Percentiles rank a stretch among this genome's conserved stretches.
These are phyloP conservation scores for Muscina levida DNA, from an alignment of 2,888 invertebrate species.

Conservation along the genomic window DNA sequence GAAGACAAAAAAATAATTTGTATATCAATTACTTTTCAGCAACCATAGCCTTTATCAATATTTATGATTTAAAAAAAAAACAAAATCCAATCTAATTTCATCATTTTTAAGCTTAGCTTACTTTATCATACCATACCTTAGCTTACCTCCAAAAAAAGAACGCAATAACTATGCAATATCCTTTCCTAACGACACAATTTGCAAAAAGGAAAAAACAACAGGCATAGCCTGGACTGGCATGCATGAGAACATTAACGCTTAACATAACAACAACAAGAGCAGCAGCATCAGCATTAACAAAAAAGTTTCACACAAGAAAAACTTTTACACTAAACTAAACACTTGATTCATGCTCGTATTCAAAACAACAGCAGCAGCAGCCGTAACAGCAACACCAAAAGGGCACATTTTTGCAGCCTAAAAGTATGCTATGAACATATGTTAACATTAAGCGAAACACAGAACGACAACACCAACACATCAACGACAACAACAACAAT, in stretches of 20 bases:
- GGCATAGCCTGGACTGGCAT: not conserved
- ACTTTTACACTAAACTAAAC: slow-evolving; percentile 22
- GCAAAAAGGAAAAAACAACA: not conserved
- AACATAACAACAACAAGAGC: slow-evolving; percentile 7
- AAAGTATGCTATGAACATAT: slow-evolving; percentile 34
- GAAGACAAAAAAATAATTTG: too few species aligned
- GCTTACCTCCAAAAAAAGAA: too few species aligned
- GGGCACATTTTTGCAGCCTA: slow-evolving; percentile 10
- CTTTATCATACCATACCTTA: too few species aligned
- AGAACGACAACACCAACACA: not conserved
- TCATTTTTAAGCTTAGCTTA: too few species aligned
- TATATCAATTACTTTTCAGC: too few species aligned
- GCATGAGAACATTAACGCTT: slow-evolving; percentile 13
- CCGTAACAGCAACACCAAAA: not conserved
- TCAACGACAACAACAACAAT: not conserved
- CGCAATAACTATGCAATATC: not conserved
- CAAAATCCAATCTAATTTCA: too few species aligned
- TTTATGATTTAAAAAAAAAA: too few species aligned
- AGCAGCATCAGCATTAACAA: not conserved
- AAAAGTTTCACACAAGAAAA: not conserved
- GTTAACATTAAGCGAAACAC: not conserved
- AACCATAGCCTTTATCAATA: too few species aligned
- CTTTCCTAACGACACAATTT: not conserved
- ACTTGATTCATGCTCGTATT: slow-evolving; percentile 21
- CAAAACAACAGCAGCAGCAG: slow-evolving; percentile 4